Conservation (phyloP, 2,888 invertebrate species). For the Uloborus plumipes region DNA sequence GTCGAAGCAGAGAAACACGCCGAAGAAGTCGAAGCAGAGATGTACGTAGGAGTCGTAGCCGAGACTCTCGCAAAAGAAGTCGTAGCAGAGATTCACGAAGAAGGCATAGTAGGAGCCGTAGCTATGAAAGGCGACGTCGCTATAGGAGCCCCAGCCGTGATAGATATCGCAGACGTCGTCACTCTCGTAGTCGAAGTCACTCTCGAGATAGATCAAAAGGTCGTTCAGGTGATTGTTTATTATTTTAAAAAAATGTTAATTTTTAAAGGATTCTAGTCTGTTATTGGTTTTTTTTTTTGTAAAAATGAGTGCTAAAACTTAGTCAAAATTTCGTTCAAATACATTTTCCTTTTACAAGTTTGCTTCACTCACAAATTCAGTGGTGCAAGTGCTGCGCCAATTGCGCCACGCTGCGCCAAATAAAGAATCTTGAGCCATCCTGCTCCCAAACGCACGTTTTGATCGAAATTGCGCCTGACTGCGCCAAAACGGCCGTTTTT, state of each 20-base stretch:
- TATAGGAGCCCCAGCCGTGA: conserved; percentile 50
- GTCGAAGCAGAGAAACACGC: neutral
- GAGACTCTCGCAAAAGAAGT: conserved; percentile 30
- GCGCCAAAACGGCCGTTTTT: too few relatives aligned
- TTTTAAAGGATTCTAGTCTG: too few relatives aligned
- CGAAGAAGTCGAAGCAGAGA: conserved; percentile 33
- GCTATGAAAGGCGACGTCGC: conserved; percentile 30
- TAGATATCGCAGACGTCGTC: conserved; percentile 66
- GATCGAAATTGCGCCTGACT: too few relatives aligned
- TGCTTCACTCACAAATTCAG: too few relatives aligned
- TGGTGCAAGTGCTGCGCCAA: too few relatives aligned
- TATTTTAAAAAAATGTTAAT: neutral
- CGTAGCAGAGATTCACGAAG: conserved; percentile 32
- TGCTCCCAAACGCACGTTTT: too few relatives aligned
- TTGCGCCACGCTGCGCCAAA: too few relatives aligned
- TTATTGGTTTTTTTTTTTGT: too few relatives aligned
- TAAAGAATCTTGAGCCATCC: too few relatives aligned
- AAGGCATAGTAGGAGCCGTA: conserved; percentile 28
- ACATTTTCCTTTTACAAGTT: too few relatives aligned
- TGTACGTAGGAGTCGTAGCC: conserved; percentile 46
- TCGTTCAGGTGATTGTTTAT: neutral
- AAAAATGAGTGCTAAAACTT: too few relatives aligned
- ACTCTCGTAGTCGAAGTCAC: conserved; percentile 48
- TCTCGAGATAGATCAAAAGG: conserved; percentile 50
- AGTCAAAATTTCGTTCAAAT: too few relatives aligned